Base-by-base conservation (phyloP, 2,113 vertebrate genomes). In the Ammodytes marinus region DNA sequence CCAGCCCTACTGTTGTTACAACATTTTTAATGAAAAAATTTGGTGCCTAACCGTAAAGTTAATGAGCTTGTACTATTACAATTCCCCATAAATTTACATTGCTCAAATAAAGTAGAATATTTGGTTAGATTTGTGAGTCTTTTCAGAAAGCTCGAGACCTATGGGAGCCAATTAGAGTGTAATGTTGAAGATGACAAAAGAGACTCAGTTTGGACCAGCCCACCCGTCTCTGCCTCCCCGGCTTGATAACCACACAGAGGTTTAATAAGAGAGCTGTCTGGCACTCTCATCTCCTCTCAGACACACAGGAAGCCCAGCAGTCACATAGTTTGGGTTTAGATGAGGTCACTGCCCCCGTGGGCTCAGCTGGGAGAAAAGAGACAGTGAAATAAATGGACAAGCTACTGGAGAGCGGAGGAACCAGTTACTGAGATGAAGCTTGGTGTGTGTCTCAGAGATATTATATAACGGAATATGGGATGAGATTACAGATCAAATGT, bases 231-330 rank as follows among this genome's bases (percentile, higher is more conserved):
- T 84, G 77, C 73, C 81, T 81, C 81, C 67, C 75, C 49, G 55
- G 86, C 87, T 87, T 89, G 86, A 92, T 90, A 85, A 83, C 85
- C 84, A 92, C 88, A 91, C 90, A 92, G 80, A 91, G 89, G 82
- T 92, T 93, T 94, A 94, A 94, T 94, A 92, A 92, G 90, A 92
- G 88, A 81, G 82, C 85, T 90, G 92, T 91, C 90, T 91, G 90
- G 82, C 80, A 82, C 88, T 90, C 89, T 91, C 89, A 89, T 93
- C 92, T 92, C 85, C 84, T 86, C 80, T 71, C 81, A 83, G 84
- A 89, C 86, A 78, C 86, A 89, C 88, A 91, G 93, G 93, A 91
- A 94, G 86, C 88, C 81, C 87, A 81, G 82, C 76, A 79, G 92
- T 90, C 91, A 86, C 87, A 86, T 85, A 86, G 88, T 88, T 91